Percentiles rank a stretch among this genome's conserved stretches.
Conservation (phyloP, 2,113 vertebrate species). For the Tupaia tana region DNA sequence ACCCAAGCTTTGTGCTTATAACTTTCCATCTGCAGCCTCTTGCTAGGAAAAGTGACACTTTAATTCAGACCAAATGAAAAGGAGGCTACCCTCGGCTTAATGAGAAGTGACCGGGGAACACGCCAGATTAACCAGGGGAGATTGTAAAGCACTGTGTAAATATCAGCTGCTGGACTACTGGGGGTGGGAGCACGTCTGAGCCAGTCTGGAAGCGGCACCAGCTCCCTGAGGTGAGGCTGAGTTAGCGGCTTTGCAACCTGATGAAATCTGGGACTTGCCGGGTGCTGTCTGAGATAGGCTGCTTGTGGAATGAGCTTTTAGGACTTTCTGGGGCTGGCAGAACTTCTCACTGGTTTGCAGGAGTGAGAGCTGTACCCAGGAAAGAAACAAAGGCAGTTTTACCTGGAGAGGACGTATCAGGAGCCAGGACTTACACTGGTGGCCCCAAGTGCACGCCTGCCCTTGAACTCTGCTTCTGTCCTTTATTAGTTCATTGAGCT, state of each 20-base stretch:
- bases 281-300: background rate
- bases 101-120: constrained; percentile 76
- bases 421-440: background rate
- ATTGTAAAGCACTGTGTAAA: constrained; percentile 59
- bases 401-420: background rate
- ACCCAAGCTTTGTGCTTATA: background rate
- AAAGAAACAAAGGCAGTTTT: background rate
- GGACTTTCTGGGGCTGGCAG: background rate
- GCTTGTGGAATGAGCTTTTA: background rate
- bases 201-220: background rate
- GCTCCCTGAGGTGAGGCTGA: background rate
- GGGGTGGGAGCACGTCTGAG: background rate
- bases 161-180: background rate
- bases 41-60: constrained; percentile 73
- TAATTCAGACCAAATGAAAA: constrained; percentile 69
- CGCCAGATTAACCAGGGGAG: constrained; percentile 60
- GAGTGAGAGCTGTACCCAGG: background rate
- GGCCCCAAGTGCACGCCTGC: background rate
- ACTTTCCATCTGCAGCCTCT: constrained; percentile 35
- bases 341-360: background rate
- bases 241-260: background rate
- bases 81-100: constrained; percentile 63
- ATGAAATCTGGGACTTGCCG: background rate
- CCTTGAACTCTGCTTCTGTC: background rate
- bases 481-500: background rate